Percentiles rank a stretch among this genome's conserved stretches.
Conservation (phyloP, 2,797 vertebrate species). For the Urophycis tenuis region DNA sequence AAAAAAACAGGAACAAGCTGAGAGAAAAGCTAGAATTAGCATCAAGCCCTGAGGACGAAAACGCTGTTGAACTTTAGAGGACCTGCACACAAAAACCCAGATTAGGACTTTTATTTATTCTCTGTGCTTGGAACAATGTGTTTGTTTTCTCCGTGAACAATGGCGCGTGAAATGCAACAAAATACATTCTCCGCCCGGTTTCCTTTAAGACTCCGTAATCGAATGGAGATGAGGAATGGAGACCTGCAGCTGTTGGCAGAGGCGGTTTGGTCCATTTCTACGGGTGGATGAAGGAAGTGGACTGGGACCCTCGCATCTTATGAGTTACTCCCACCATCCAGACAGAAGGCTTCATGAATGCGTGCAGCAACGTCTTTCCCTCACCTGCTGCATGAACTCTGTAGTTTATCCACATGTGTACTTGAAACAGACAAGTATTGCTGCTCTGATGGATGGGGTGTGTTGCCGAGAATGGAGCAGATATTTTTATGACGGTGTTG, state of each 20-base stretch:
- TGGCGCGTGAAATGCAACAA: neutral
- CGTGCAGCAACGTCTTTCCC: neutral
- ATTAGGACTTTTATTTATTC: neutral
- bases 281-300: neutral
- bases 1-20: slow-evolving; percentile 48
- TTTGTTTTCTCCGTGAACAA: neutral
- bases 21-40: slow-evolving; percentile 45
- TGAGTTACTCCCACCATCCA: neutral
- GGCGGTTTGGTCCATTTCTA: neutral
- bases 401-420: neutral
- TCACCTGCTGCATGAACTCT: neutral
- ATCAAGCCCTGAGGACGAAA: slow-evolving; percentile 43
- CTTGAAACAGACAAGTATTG: neutral
- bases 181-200: slow-evolving; percentile 9
- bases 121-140: neutral
- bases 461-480: slow-evolving; percentile 4
- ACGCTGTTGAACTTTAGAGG: slow-evolving; percentile 13
- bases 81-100: neutral
- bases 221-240: neutral
- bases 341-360: neutral
- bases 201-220: neutral
- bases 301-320: neutral
- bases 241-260: neutral
- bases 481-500: slow-evolving; percentile 15
- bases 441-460: neutral